Evolutionary conservation across 2,888 invertebrate species (phyloP).

Genomic region (Ormyrus thymus): DNA sequence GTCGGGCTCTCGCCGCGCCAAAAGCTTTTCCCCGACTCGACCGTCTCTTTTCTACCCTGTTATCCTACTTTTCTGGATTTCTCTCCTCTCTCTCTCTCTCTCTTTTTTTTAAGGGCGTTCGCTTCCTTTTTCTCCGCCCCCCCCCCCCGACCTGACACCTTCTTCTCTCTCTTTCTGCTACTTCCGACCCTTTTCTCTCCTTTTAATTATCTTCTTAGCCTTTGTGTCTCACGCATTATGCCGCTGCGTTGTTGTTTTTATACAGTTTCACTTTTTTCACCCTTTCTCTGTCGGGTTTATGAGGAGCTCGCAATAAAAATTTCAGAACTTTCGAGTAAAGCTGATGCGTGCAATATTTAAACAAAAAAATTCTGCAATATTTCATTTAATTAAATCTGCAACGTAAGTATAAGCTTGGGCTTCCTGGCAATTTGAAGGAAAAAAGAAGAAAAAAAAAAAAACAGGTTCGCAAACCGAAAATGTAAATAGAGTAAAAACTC

Average conservation of each 20-base stretch:
- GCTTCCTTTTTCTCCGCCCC: not conserved
- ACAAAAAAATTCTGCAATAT: too few species aligned
- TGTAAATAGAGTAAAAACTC: too few species aligned
- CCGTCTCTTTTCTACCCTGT: constrained; percentile 18
- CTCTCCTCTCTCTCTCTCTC: constrained; percentile 18
- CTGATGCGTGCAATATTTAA: too few species aligned
- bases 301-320: too few species aligned
- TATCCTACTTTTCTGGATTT: constrained; percentile 27
- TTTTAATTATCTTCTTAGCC: constrained; percentile 45
- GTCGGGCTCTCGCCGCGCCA: constrained; percentile 20
- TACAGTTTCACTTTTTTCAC: not conserved
- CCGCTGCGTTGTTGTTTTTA: not conserved
- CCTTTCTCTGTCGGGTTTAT: not conserved
- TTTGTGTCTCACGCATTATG: constrained; percentile 18
- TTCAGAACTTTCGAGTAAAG: too few species aligned
- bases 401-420: too few species aligned
- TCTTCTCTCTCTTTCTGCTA: constrained; percentile 12
- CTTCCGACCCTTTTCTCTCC: constrained; percentile 22
- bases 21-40: constrained; percentile 28
- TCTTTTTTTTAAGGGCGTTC: not conserved
- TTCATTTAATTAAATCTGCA: too few species aligned
- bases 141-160: not conserved
- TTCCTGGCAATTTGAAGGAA: too few species aligned
- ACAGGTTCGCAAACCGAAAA: too few species aligned
- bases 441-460: too few species aligned